A percentile compares a stretch with the other conserved stretches of the same genome.
Evolutionary conservation across 2,888 invertebrate species (phyloP).

Genomic region (Drosophila macrospina): DNA sequence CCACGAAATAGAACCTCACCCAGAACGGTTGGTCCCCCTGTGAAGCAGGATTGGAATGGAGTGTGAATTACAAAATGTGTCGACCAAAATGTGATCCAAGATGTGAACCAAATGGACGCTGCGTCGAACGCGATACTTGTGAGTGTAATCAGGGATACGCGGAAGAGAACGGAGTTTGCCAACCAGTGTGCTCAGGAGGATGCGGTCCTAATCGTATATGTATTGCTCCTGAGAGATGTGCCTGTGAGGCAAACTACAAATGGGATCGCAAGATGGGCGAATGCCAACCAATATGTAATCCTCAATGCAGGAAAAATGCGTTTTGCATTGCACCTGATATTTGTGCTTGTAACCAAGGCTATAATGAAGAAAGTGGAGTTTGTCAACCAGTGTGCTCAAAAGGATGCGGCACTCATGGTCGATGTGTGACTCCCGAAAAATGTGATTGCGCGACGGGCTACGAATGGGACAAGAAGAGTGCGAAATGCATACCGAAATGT

Average conservation of each 20-base stretch:
- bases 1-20: background rate
- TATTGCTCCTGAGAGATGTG: background rate
- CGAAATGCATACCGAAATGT: conserved; percentile 10
- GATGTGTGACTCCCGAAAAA: background rate
- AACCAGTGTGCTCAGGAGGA: background rate
- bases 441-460: conserved; percentile 1
- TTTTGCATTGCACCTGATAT: background rate
- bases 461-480: background rate
- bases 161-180: background rate
- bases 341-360: conserved; percentile 1
- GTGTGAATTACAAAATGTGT: background rate
- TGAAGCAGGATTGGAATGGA: background rate
- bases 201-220: conserved; percentile 1
- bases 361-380: background rate
- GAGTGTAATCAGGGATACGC: background rate
- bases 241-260: background rate
- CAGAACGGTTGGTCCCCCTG: background rate
- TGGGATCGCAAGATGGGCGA: background rate
- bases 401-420: background rate
- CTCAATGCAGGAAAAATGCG: background rate
- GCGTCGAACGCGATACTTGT: background rate
- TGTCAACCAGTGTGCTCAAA: conserved; percentile 9
- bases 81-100: background rate
- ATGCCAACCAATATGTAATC: background rate
- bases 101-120: background rate